Evolutionary conservation across 1,140 invertebrate genomes (phyloP).

Genomic region (Oryctes rhinoceros): DNA sequence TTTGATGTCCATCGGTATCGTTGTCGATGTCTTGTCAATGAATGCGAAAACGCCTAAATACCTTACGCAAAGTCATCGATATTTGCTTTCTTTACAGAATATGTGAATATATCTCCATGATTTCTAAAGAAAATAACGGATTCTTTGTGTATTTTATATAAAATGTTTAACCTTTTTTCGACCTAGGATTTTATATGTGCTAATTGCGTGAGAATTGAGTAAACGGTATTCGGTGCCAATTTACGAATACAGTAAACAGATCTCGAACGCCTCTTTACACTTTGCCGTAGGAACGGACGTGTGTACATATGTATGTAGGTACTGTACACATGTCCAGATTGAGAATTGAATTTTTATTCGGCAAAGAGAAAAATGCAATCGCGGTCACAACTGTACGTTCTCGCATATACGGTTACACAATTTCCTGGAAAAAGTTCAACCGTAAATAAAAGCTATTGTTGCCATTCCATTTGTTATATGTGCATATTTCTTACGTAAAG

Average conservation of each 20-base stretch:
- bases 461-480: conserved; percentile 30
- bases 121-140: too few species aligned
- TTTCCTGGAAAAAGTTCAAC: conserved; percentile 35
- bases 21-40: too few species aligned
- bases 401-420: conserved; percentile 18
- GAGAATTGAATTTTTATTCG: conserved; percentile 6
- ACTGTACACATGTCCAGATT: conserved; percentile 14
- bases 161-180: background rate
- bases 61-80: too few species aligned
- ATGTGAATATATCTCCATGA: too few species aligned
- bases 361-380: conserved; percentile 15
- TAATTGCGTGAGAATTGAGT: background rate
- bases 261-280: background rate
- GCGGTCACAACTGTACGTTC: conserved; percentile 33
- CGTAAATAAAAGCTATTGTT: conserved; percentile 34
- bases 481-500: conserved; percentile 35
- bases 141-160: too few species aligned
- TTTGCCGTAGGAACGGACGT: background rate
- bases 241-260: background rate
- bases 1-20: too few species aligned
- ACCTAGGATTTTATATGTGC: background rate
- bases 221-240: background rate
- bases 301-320: background rate
- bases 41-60: too few species aligned
- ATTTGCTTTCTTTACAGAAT: too few species aligned